A percentile compares a stretch with the other conserved stretches of the same genome.
Evolutionary conservation across 2,888 invertebrate genomes (phyloP).

Genomic region (Auanema freiburgensis): DNA sequence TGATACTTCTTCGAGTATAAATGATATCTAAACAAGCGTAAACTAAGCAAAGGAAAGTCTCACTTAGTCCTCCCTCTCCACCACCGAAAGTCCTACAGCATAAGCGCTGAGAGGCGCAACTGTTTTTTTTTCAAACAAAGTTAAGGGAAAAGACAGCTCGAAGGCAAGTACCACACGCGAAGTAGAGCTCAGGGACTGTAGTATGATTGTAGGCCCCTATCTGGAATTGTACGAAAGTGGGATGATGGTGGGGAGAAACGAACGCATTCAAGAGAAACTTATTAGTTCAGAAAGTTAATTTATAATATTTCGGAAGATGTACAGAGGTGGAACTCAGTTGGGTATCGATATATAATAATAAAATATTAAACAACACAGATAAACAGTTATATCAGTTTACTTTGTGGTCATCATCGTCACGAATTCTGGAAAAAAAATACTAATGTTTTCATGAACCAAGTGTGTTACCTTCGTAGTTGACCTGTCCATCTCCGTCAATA

Average conservation of each 20-base stretch:
- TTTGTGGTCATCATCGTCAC: slow-evolving; percentile 64
- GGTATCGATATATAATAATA: neutral
- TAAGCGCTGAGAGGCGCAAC: too few relatives aligned
- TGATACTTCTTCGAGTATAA: too few relatives aligned
- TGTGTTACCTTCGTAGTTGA: slow-evolving; percentile 76
- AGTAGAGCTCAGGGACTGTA: slow-evolving; percentile 1
- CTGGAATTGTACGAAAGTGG: slow-evolving; percentile 4
- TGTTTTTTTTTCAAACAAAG: too few relatives aligned
- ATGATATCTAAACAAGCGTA: slow-evolving; percentile 2
- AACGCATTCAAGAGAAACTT: neutral
- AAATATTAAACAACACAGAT: neutral
- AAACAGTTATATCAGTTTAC: slow-evolving; percentile 31
- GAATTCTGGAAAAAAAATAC: slow-evolving; percentile 49
- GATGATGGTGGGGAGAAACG: slow-evolving; percentile 3
- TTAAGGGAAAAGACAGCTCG: too few relatives aligned
- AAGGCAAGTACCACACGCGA: slow-evolving; percentile 5
- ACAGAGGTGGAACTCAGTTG: neutral
- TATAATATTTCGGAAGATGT: slow-evolving; percentile 4
- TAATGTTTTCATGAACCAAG: neutral
- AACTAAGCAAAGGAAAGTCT: too few relatives aligned
- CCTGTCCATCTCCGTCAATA: slow-evolving; percentile 98
- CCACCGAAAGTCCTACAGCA: too few relatives aligned
- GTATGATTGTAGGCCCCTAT: neutral
- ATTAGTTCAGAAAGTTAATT: neutral
- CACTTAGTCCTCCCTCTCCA: too few relatives aligned